Conservation (phyloP, 2,888 invertebrate genomes). For the Embidobia sp. region DNA sequence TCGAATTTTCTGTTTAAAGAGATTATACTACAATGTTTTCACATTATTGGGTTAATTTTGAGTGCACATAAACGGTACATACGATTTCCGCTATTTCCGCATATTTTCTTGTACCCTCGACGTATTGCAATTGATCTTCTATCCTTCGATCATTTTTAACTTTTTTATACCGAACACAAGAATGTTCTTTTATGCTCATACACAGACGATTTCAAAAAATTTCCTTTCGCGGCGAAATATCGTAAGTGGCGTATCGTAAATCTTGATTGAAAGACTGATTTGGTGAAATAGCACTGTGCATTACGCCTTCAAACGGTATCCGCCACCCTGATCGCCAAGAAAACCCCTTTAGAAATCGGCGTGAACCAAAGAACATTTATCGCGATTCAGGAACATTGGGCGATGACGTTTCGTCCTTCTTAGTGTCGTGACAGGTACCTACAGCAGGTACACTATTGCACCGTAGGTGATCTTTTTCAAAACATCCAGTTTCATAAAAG, state of each 20-base stretch:
- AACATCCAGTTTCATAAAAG: constrained; percentile 56
- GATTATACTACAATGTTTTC: too few species aligned
- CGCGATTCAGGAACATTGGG: constrained; percentile 68
- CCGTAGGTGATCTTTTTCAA: constrained; percentile 26
- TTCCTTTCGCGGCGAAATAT: constrained; percentile 29
- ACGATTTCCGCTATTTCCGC: too few species aligned
- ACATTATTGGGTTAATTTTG: too few species aligned
- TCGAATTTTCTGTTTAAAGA: too few species aligned
- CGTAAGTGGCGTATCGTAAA: constrained; percentile 70
- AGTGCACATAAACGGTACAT: too few species aligned
- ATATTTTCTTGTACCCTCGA: not conserved
- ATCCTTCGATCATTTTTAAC: not conserved
- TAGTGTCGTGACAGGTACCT: constrained; percentile 41
- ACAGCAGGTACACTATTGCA: constrained; percentile 6
- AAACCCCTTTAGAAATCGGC: constrained; percentile 77
- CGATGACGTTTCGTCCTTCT: constrained; percentile 46
- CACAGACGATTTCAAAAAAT: constrained; percentile 11
- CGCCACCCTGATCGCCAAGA: constrained; percentile 51
- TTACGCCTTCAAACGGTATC: constrained; percentile 35
- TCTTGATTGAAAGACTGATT: constrained; percentile 72
- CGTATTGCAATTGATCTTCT: not conserved
- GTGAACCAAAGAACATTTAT: constrained; percentile 75
- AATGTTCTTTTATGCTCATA: not conserved
- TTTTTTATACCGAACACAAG: not conserved
- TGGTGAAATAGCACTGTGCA: constrained; percentile 61